Conservation (phyloP, 2,797 vertebrate species). For the Eulemur mongoz region DNA sequence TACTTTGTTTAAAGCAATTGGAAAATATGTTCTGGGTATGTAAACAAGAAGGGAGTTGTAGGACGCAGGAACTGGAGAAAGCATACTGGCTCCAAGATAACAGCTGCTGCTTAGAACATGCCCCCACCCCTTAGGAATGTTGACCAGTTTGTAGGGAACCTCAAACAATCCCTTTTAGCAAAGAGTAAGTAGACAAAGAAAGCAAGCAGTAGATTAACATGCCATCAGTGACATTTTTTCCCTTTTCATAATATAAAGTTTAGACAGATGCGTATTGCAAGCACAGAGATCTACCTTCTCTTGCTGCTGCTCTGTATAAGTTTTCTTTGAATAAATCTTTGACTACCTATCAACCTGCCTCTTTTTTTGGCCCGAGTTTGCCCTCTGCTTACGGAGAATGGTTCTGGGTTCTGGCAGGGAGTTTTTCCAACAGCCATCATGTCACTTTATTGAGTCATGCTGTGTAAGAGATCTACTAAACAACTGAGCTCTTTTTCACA, state of each 20-base stretch:
- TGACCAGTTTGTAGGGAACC: not conserved
- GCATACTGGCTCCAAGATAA: not conserved
- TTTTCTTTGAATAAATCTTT: not conserved
- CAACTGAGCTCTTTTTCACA: not conserved
- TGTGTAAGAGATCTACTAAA: not conserved
- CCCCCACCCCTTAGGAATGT: not conserved
- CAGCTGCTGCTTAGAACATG: not conserved
- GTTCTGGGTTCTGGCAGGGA: not conserved
- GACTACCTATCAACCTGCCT: not conserved
- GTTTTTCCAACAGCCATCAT: not conserved
- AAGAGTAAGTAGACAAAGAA: not conserved
- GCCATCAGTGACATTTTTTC: not conserved
- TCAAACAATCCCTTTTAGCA: not conserved
- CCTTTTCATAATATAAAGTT: not conserved
- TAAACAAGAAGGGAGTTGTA: not conserved
- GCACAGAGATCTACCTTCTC: not conserved
- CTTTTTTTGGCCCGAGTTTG: not conserved
- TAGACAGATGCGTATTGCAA: not conserved
- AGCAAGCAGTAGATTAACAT: not conserved
- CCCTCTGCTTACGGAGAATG: not conserved
- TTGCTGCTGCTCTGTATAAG: not conserved
- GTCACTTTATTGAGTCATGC: not conserved
- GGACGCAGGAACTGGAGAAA: not conserved
- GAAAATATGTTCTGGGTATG: not conserved
- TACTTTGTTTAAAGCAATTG: not conserved